phyloP scores from a whole-genome alignment of 2,797 vertebrate genomes.

The Perodicticus potto region DNA sequence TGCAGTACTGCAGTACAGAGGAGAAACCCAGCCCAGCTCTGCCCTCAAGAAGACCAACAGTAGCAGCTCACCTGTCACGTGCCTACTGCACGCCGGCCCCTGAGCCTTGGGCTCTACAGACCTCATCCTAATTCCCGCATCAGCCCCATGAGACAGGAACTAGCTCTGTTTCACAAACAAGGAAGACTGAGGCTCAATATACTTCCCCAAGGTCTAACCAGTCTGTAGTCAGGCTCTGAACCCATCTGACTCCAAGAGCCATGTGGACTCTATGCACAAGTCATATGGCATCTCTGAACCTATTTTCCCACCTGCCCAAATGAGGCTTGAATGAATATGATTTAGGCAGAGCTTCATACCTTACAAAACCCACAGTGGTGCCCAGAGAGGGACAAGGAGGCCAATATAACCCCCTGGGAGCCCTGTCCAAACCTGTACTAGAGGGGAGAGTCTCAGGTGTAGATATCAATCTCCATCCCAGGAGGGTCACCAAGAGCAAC shows the following conservation, averaged over 20 bases:
- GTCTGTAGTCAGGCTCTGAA: neutral
- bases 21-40: neutral
- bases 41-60: neutral
- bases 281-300: neutral
- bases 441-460: neutral
- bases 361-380: neutral
- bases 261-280: neutral
- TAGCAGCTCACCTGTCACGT: neutral
- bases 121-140: neutral
- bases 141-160: neutral
- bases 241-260: constrained; percentile 29
- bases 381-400: neutral
- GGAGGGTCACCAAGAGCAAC: neutral
- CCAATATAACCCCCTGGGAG: neutral
- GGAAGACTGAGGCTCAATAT: neutral
- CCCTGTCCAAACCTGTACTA: neutral
- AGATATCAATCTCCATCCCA: neutral
- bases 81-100: neutral
- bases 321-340: neutral
- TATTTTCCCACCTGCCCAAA: neutral
- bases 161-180: neutral
- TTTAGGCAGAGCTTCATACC: neutral
- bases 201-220: neutral
- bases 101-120: neutral
- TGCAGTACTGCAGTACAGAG: fast-evolving